Evolutionary conservation across 2,797 vertebrate genomes (phyloP).

Genomic region (Fringilla coelebs): DNA sequence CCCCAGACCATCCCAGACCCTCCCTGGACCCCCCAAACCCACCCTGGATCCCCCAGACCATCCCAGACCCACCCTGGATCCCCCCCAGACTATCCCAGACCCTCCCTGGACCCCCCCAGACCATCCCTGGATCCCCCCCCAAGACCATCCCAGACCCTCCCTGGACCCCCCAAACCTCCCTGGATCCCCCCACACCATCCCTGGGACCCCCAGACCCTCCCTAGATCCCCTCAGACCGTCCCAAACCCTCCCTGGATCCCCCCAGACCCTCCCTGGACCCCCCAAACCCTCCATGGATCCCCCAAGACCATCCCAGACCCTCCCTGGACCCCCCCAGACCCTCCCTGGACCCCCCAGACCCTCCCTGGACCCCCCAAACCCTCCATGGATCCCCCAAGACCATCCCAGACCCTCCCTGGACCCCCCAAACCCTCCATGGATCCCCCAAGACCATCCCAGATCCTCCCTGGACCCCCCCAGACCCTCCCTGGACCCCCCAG

Average conservation of each 20-base stretch:
- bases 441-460: not conserved
- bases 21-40: not conserved
- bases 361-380: too few relatives aligned
- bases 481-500: too few relatives aligned
- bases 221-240: not conserved
- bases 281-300: not conserved
- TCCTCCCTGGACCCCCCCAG: not conserved
- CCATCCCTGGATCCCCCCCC: not conserved
- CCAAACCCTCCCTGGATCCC: not conserved
- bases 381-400: not conserved
- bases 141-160: not conserved
- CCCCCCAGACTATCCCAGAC: not conserved
- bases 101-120: not conserved
- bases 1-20: not conserved
- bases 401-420: too few relatives aligned
- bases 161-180: not conserved
- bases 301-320: not conserved
- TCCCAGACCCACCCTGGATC: not conserved
- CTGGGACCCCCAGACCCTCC: too few relatives aligned
- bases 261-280: rapidly evolving
- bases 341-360: too few relatives aligned
- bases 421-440: too few relatives aligned
- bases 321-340: not conserved
- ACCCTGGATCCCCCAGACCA: too few relatives aligned
- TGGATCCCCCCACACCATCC: too few relatives aligned